Evolutionary conservation across 2,888 invertebrate genomes (phyloP), one percentile per base, ranked within the genome.

Genomic region (Platynereis dumerilii): DNA sequence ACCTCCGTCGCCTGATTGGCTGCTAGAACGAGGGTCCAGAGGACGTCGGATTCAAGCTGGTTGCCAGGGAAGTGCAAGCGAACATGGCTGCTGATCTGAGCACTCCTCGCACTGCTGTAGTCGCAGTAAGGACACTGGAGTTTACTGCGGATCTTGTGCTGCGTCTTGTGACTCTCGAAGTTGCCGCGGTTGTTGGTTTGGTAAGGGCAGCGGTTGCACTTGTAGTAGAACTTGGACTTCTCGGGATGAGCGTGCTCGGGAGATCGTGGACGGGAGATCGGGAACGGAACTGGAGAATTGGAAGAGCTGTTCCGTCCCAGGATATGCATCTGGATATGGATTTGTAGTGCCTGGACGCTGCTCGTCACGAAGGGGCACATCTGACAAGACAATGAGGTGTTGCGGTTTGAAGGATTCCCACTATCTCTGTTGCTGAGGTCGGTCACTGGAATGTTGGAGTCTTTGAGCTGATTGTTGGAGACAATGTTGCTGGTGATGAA

Each of bases 191-290:
- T 75, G 1, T 73, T 66, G 15, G 78, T 74, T 57, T 74, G 74
- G 67, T 72, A 80, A 17, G 78, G 79, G 69, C 79, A 79, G 22
- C 76, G 69, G n/a, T 77, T 75, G 68, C 79, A 80, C 44, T 74
- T 78, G 39, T 73, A 69, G 28, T 72, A 74, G 20, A 27, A 59
- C 54, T 42, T 66, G 39, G 39, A 58, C 65, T 29, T 72, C 34
- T 34, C 34, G 5, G 5, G 34, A n/a, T n/a, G n/a, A 12, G 34
- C 12, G 34, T 34, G 34, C 17, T 52, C 26, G 20, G 20, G 26
- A 20, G 26, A 24, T 22, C 22, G 20, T 45, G 17, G 24, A 26
- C 12, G 48, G 72, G 17, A 72, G 70, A 56, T 66, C 34, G 34
- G 34, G 34, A 34, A 34, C 5, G 34, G 34, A 34, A 34, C 34